These are phyloP conservation scores for Diarsia brunnea DNA, from an alignment of 2,888 invertebrate species.

Conservation along the genomic window DNA sequence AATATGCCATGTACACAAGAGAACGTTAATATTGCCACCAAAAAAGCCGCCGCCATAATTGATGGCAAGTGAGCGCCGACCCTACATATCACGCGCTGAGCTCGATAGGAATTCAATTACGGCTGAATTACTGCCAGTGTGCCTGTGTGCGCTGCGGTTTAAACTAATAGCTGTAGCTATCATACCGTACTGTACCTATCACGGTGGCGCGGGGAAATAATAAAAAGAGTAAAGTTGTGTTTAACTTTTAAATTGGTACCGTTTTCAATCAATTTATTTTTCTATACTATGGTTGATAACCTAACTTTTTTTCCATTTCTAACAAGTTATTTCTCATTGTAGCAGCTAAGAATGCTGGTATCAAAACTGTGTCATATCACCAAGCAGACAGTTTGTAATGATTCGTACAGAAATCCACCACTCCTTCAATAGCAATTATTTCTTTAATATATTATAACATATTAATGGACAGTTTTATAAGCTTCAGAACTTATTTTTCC, in stretches of 20 bases:
- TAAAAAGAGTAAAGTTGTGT: background rate
- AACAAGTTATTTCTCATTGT: too few species aligned
- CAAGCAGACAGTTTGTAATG: background rate
- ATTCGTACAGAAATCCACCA: background rate
- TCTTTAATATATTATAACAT: background rate
- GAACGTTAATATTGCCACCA: slow-evolving; percentile 52
- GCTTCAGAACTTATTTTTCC: background rate
- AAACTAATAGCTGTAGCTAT: slow-evolving; percentile 61
- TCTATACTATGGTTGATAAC: background rate
- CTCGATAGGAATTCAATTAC: slow-evolving; percentile 71
- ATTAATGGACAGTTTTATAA: background rate
- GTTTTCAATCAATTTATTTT: background rate
- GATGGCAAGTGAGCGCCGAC: slow-evolving; percentile 52
- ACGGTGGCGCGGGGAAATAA: background rate
- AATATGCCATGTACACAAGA: slow-evolving; percentile 26
- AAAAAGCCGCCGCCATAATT: slow-evolving; percentile 54
- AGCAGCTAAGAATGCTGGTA: background rate
- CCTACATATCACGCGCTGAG: slow-evolving; percentile 64
- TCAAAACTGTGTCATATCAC: background rate
- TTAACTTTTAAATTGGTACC: background rate
- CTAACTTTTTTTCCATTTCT: too few species aligned
- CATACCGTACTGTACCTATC: slow-evolving; percentile 23
- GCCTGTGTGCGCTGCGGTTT: slow-evolving; percentile 63
- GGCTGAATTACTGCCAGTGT: slow-evolving; percentile 64
- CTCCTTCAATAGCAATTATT: background rate